phyloP scores from a whole-genome alignment of 2,888 invertebrate genomes.

The Onthophagus sagittarius region DNA sequence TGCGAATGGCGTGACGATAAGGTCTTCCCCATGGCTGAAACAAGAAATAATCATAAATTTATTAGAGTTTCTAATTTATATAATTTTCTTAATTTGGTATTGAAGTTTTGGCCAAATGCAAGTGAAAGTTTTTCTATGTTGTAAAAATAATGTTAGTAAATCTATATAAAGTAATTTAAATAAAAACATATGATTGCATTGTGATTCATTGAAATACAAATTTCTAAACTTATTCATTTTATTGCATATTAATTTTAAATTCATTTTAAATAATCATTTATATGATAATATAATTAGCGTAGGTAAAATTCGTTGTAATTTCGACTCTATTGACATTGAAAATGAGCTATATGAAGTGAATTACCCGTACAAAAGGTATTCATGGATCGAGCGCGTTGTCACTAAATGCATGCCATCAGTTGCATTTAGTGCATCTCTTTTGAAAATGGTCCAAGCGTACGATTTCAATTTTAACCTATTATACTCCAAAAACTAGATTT shows the following conservation, averaged over 20 bases:
- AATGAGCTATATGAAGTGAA: neutral
- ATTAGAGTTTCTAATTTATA: neutral
- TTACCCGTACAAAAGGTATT: neutral
- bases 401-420: neutral
- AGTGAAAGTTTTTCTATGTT: no score
- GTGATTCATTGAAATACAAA: no score
- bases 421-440: neutral
- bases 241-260: no score
- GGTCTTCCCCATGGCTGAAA: conserved; percentile 92
- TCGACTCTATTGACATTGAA: neutral
- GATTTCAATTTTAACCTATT: neutral
- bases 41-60: conserved; percentile 24
- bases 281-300: neutral
- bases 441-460: neutral
- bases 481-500: neutral
- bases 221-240: no score
- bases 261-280: no score
- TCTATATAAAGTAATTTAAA: no score
- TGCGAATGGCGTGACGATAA: conserved; percentile 99
- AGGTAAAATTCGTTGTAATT: neutral
- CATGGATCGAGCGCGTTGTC: neutral
- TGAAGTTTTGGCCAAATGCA: neutral
- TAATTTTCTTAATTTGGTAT: neutral
- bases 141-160: no score
- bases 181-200: no score